phyloP scores from a whole-genome alignment of 2,797 vertebrate species.

The Streptopelia turtur region DNA sequence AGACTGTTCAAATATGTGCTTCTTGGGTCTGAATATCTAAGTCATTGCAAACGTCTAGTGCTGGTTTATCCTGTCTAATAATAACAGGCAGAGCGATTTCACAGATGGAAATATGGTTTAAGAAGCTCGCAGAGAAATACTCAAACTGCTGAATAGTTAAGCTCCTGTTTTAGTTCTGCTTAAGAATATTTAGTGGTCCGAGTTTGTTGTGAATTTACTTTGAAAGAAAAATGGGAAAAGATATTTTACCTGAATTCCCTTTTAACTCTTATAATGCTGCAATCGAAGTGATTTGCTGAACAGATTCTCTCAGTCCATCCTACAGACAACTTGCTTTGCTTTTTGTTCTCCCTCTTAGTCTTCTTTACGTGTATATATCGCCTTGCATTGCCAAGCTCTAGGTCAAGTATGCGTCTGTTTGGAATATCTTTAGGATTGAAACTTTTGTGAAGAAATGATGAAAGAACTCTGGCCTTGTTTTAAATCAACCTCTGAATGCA shows the following conservation, averaged over 20 bases:
- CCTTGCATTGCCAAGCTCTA: constrained; percentile 19
- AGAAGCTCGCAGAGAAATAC: not conserved
- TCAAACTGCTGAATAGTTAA: not conserved
- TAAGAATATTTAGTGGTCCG: not conserved
- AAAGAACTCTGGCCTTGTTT: constrained; percentile 59
- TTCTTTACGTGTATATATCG: not conserved
- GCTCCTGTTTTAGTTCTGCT: not conserved
- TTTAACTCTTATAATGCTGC: not conserved
- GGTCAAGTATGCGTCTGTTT: constrained; percentile 56
- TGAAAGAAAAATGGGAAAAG: not conserved
- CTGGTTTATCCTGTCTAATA: constrained; percentile 45
- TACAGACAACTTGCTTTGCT: not conserved
- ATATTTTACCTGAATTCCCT: not conserved
- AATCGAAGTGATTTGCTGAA: not conserved
- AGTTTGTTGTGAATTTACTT: not conserved
- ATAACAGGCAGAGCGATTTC: constrained; percentile 49
- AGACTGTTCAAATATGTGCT: not conserved
- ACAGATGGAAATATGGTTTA: constrained; percentile 27
- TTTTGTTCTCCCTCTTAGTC: not conserved
- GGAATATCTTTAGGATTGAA: constrained; percentile 64
- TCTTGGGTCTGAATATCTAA: constrained; percentile 8
- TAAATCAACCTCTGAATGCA: constrained; percentile 71
- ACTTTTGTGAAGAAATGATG: constrained; percentile 70
- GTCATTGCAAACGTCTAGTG: constrained; percentile 25
- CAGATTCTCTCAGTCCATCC: not conserved